These are phyloP conservation scores for Andricus curvator DNA, from an alignment of 2,888 invertebrate species.

Conservation along the genomic window DNA sequence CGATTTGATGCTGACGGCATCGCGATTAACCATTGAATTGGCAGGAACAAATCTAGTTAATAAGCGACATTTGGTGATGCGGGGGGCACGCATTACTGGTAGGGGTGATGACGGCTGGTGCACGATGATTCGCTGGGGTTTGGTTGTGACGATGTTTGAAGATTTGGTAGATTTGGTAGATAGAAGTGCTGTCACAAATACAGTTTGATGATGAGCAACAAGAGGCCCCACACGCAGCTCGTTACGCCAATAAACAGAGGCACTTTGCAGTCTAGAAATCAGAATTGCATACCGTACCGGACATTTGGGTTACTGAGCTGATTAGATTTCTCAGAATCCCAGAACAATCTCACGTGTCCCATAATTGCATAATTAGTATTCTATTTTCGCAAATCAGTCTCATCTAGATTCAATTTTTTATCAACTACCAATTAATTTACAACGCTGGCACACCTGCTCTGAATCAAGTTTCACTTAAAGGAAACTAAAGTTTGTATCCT, in stretches of 20 bases:
- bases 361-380: neutral
- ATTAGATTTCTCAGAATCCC: slow-evolving; percentile 55
- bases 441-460: neutral
- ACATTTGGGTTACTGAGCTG: slow-evolving; percentile 74
- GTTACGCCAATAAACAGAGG: slow-evolving; percentile 93
- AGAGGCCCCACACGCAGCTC: slow-evolving; percentile 92
- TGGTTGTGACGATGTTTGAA: slow-evolving; percentile 73
- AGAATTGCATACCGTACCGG: slow-evolving; percentile 77
- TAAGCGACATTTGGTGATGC: slow-evolving; percentile 76
- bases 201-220: slow-evolving; percentile 86
- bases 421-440: neutral
- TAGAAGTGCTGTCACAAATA: slow-evolving; percentile 81
- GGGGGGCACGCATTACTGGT: slow-evolving; percentile 76
- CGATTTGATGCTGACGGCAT: slow-evolving; percentile 71
- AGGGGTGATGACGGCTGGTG: slow-evolving; percentile 76
- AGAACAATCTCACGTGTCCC: slow-evolving; percentile 27
- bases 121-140: slow-evolving; percentile 76
- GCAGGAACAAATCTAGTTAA: slow-evolving; percentile 75
- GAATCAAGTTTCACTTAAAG: no score
- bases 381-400: neutral
- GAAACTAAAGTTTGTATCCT: no score
- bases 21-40: slow-evolving; percentile 74
- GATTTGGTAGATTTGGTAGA: slow-evolving; percentile 70
- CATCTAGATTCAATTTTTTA: neutral
- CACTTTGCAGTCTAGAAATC: slow-evolving; percentile 80